These are phyloP conservation scores for Verasper variegatus DNA, from an alignment of 2,113 vertebrate genomes.

Conservation along the genomic window DNA sequence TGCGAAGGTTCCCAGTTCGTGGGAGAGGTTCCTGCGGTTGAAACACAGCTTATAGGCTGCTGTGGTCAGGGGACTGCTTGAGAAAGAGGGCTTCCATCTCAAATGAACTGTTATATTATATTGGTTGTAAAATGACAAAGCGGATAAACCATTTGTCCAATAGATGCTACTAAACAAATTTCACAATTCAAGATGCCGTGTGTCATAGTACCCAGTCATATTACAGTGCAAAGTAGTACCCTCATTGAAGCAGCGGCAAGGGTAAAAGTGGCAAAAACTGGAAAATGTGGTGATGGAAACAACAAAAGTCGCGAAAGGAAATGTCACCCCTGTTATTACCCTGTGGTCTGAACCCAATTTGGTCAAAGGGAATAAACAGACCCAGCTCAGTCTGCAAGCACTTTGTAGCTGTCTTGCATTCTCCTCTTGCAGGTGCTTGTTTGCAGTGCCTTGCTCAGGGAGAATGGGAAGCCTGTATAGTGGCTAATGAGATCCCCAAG, in stretches of 20 bases:
- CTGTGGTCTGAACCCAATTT: slow-evolving; percentile 1
- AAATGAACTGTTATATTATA: too few species aligned
- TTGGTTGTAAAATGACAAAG: too few species aligned
- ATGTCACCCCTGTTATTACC: background rate
- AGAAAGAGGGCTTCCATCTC: too few species aligned
- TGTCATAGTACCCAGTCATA: too few species aligned
- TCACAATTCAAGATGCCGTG: background rate
- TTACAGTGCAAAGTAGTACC: background rate
- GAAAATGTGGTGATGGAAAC: background rate
- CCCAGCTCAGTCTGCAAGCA: background rate
- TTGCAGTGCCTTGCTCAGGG: slow-evolving; percentile 31
- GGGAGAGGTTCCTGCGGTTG: too few species aligned
- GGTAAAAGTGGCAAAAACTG: background rate
- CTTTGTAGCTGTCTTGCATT: background rate
- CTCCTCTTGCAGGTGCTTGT: slow-evolving; percentile 54
- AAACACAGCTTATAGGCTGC: too few species aligned
- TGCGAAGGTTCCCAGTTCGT: too few species aligned
- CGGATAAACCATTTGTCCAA: too few species aligned
- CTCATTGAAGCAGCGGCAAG: background rate
- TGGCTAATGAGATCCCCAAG: slow-evolving; percentile 74
- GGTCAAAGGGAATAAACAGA: background rate
- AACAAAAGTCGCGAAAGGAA: background rate
- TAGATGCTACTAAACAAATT: background rate
- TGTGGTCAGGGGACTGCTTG: too few species aligned
- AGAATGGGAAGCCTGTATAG: background rate